A percentile compares a stretch with the other conserved stretches of the same genome.
phyloP scores from a whole-genome alignment of 2,888 invertebrate genomes.

The Hydrotaea diabolus region DNA sequence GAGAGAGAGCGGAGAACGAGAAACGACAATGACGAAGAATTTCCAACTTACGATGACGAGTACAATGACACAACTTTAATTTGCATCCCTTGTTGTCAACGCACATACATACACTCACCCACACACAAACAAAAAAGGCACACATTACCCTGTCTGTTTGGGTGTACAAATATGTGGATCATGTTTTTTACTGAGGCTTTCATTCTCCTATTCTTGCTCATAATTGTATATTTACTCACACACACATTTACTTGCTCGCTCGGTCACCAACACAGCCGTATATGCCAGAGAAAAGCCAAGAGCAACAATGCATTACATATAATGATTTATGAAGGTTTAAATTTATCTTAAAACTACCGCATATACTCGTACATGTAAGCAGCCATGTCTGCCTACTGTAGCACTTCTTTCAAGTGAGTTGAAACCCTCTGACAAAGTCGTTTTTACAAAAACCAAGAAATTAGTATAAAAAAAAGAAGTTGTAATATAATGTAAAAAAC shows the following conservation, averaged over 20 bases:
- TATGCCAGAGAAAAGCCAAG: slow-evolving; percentile 25
- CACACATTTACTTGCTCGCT: background rate
- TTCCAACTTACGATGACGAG: slow-evolving; percentile 3
- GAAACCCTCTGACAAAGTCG: too few species aligned
- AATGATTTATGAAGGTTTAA: slow-evolving; percentile 49
- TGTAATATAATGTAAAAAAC: too few species aligned
- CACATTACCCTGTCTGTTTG: background rate
- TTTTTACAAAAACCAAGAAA: too few species aligned
- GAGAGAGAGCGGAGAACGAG: slow-evolving; percentile 16
- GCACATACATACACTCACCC: background rate
- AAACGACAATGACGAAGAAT: slow-evolving; percentile 36
- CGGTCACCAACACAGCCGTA: too few species aligned
- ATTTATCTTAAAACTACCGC: slow-evolving; percentile 26
- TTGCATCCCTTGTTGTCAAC: slow-evolving; percentile 30
- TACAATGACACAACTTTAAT: slow-evolving; percentile 37
- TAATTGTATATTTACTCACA: background rate
- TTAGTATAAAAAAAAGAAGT: too few species aligned
- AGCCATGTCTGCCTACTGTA: background rate
- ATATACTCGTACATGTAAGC: slow-evolving; percentile 8
- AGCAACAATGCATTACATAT: slow-evolving; percentile 4
- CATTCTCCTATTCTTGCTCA: slow-evolving; percentile 1
- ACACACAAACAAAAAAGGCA: too few species aligned
- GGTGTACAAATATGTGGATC: background rate
- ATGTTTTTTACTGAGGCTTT: slow-evolving; percentile 1
- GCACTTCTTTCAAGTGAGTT: background rate